Evolutionary conservation across 2,797 vertebrate species (phyloP).

Genomic region (Ptychadena robeensis): DNA sequence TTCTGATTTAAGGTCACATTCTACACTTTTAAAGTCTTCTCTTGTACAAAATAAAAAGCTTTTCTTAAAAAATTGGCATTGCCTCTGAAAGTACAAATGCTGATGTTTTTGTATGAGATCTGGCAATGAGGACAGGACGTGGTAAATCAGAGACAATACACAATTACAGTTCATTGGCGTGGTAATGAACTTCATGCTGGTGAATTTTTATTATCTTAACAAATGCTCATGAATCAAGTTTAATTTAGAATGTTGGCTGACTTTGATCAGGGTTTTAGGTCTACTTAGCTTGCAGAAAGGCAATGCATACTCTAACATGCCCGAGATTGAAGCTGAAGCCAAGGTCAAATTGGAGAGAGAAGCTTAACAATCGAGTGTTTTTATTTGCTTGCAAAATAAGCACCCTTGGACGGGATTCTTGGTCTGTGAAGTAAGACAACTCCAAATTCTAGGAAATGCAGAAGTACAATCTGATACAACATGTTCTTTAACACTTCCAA

Average conservation of each 20-base stretch:
- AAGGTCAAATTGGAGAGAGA: slow-evolving; percentile 41
- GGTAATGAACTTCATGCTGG: slow-evolving; percentile 52
- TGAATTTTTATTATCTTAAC: slow-evolving; percentile 47
- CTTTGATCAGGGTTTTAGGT: slow-evolving; percentile 50
- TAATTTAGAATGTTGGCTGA: slow-evolving; percentile 34
- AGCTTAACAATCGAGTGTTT: slow-evolving; percentile 33
- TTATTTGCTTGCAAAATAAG: slow-evolving; percentile 47
- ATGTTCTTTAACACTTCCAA: slow-evolving; percentile 33
- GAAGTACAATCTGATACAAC: slow-evolving; percentile 50
- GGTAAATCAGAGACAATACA: slow-evolving; percentile 44
- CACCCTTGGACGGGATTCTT: slow-evolving; percentile 48
- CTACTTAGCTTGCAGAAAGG: slow-evolving; percentile 23
- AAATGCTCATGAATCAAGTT: slow-evolving; percentile 45
- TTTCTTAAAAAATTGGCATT: slow-evolving; percentile 10
- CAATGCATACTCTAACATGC: slow-evolving; percentile 33
- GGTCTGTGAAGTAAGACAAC: slow-evolving; percentile 46
- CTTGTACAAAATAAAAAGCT: background rate
- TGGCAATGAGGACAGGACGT: slow-evolving; percentile 18
- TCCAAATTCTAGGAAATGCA: slow-evolving; percentile 52
- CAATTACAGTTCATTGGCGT: slow-evolving; percentile 41
- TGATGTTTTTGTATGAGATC: slow-evolving; percentile 45
- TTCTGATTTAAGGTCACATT: slow-evolving; percentile 17
- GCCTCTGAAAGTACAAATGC: background rate
- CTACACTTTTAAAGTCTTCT: background rate
- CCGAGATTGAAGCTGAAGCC: slow-evolving; percentile 28